Conservation (phyloP, 2,888 invertebrate genomes). For the Acleris emargana region DNA sequence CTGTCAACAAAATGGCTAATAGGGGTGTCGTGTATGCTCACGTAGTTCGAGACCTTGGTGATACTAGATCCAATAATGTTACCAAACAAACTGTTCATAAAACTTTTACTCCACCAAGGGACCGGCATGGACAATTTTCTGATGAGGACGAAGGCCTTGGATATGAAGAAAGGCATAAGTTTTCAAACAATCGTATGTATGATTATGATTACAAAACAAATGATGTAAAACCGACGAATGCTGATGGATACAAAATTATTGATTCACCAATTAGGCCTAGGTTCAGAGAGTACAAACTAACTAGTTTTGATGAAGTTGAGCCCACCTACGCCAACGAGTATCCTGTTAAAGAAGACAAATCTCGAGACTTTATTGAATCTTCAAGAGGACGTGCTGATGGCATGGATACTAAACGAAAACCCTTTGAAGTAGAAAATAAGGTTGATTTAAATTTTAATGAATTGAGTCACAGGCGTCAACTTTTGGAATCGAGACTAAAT, state of each 20-base stretch:
- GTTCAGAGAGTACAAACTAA: conserved; percentile 83
- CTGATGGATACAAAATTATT: conserved; percentile 72
- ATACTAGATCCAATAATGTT: conserved; percentile 52
- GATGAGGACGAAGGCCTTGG: conserved; percentile 93
- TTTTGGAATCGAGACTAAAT: conserved; percentile 89
- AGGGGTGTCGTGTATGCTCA: conserved; percentile 90
- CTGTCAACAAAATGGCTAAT: conserved; percentile 79
- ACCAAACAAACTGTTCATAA: conserved; percentile 81
- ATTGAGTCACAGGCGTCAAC: conserved; percentile 88
- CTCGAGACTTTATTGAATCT: conserved; percentile 65
- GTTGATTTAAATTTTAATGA: conserved; percentile 81
- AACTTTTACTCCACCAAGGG: conserved; percentile 71
- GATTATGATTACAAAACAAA: conserved; percentile 79
- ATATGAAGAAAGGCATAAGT: conserved; percentile 84
- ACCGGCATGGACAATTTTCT: conserved; percentile 83
- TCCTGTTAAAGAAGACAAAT: conserved; percentile 57
- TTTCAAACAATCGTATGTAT: conserved; percentile 60
- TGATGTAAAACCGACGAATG: conserved; percentile 71
- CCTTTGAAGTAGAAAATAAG: conserved; percentile 69
- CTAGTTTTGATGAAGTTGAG: conserved; percentile 78
- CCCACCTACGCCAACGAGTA: conserved; percentile 77
- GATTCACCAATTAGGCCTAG: conserved; percentile 86
- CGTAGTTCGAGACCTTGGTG: conserved; percentile 82
- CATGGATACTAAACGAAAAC: conserved; percentile 85
- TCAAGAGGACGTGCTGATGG: conserved; percentile 86